Base-by-base conservation (phyloP, 2,888 invertebrate species). In the Eueremaeus valkanovi region DNA sequence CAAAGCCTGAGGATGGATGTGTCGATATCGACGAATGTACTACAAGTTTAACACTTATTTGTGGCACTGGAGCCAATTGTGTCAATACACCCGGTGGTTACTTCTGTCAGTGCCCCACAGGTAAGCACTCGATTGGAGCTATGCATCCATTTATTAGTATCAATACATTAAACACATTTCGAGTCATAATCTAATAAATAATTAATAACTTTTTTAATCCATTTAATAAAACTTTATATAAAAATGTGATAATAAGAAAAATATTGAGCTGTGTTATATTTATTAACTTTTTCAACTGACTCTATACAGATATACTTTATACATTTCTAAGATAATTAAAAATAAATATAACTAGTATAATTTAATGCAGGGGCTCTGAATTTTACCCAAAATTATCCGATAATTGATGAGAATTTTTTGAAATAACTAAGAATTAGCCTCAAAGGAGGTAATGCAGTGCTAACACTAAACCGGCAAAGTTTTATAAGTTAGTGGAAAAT, bases 21-120 rank as follows among this genome's bases (percentile, higher is more conserved):
- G 82, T 85, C 13, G 82, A 84, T 11, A 84, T 86, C 63, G 85
- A 87, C 80, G 88, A 88, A 80, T 90, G 90, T 82, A 75, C 40
- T 16, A 68, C 74, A 11, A 42, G 63, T 27, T 36, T 75, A 21
- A 76, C 76, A 16, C 77, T 76, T 70, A 77, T 89, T 72, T 95
- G 95, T 83, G 93, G 91, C 68, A 86, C 87, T 68, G 89, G 90
- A 77, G 92, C 95, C 33, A 89, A 89, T 84, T 92, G 92, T 85
- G 88, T 89, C 84, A 92, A 92, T 85, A 88, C 89, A 73, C 89
- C 89, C 16, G 92, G 92, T 80, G 89, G 90, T 75, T 91, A 87
- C 86, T 89, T 89, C 82, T 91, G 91, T 84, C 86, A 89, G 79
- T 91, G 91, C 83, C 90, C 90, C n/a, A 87, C 87, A 81, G 91